These are phyloP conservation scores for Callaeas wilsoni DNA, from an alignment of 2,113 vertebrate species.

Conservation along the genomic window DNA sequence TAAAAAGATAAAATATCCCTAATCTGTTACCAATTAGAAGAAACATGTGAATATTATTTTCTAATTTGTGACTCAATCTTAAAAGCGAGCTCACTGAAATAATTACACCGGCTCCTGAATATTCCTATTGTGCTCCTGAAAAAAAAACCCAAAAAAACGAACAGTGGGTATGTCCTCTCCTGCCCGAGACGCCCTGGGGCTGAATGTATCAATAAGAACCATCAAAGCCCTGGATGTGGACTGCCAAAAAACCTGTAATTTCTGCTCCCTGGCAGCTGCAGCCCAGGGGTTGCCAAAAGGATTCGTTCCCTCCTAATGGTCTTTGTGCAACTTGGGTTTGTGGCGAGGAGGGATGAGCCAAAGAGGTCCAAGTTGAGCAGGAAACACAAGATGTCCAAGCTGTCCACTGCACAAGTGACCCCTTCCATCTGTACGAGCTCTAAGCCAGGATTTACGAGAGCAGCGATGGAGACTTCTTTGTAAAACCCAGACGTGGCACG, in stretches of 20 bases:
- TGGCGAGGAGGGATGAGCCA: neutral
- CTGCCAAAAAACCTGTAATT: neutral
- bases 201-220: slow-evolving; percentile 29
- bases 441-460: slow-evolving; percentile 32
- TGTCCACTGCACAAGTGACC: neutral
- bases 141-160: neutral
- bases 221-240: slow-evolving; percentile 34
- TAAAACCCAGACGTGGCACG: slow-evolving; percentile 1
- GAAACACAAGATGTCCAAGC: neutral
- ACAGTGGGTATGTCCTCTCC: neutral
- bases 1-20: slow-evolving; percentile 63
- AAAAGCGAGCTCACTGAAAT: slow-evolving; percentile 80
- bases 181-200: neutral
- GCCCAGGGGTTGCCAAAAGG: neutral
- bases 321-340: neutral
- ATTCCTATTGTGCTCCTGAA: slow-evolving; percentile 63
- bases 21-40: slow-evolving; percentile 78
- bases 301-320: neutral
- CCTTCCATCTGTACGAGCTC: neutral
- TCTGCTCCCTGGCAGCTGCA: slow-evolving; percentile 10
- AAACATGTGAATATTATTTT: slow-evolving; percentile 77
- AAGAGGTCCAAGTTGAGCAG: neutral
- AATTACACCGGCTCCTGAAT: slow-evolving; percentile 73
- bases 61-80: slow-evolving; percentile 76
- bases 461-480: neutral